These are phyloP conservation scores for Keiferia lycopersicella DNA, from an alignment of 2,888 invertebrate genomes.

Conservation along the genomic window DNA sequence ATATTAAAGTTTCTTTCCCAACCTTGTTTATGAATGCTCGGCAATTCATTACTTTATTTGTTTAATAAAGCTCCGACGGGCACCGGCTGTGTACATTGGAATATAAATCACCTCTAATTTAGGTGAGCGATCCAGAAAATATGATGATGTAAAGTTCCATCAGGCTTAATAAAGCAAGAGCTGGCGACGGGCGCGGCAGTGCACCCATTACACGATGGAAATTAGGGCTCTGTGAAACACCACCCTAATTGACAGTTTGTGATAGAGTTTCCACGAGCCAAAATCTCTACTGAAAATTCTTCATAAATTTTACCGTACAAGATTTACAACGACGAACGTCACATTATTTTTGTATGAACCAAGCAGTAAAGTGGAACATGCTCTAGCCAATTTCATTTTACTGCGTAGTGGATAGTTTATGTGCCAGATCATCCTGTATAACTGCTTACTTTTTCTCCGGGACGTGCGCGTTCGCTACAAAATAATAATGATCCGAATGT, in stretches of 20 bases:
- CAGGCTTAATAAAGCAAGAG: conserved; percentile 63
- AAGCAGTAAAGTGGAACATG: not conserved
- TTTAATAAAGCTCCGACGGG: conserved; percentile 73
- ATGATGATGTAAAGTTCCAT: conserved; percentile 76
- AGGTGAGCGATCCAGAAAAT: conserved; percentile 75
- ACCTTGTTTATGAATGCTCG: conserved; percentile 55
- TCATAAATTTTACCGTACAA: too few species aligned
- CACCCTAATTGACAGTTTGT: not conserved
- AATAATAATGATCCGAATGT: conserved; percentile 69
- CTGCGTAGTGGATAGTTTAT: conserved; percentile 20
- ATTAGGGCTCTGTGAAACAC: conserved; percentile 9
- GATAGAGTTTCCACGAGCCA: not conserved
- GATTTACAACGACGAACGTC: not conserved
- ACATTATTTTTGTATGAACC: not conserved
- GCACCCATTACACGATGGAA: conserved; percentile 12
- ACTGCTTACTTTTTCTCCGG: conserved; percentile 38
- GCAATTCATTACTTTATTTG: conserved; percentile 72
- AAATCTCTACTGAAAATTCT: too few species aligned
- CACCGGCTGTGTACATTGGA: conserved; percentile 67
- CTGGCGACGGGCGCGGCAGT: conserved; percentile 18
- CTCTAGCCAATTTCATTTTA: conserved; percentile 22
- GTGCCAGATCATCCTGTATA: conserved; percentile 16
- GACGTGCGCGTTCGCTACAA: conserved; percentile 51
- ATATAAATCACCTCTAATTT: conserved; percentile 80
- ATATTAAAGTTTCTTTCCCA: conserved; percentile 68